phyloP scores from a whole-genome alignment of 1,140 invertebrate genomes.

The Lordiphosa clarofinis region DNA sequence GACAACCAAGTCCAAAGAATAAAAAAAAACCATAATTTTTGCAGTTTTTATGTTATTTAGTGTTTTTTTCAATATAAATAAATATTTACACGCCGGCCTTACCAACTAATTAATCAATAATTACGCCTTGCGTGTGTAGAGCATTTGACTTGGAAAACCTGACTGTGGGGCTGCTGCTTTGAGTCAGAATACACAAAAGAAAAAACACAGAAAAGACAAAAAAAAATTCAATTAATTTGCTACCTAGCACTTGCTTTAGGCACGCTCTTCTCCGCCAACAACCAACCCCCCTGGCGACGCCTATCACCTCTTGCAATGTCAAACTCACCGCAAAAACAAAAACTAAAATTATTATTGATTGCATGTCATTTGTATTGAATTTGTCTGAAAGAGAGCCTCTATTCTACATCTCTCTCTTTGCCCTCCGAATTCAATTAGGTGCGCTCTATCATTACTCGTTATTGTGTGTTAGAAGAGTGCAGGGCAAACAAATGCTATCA shows the following conservation, averaged over 20 bases:
- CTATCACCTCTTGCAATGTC: constrained; percentile 42
- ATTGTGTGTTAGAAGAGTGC: constrained; percentile 39
- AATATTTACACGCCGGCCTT: constrained; percentile 11
- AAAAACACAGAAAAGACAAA: background rate
- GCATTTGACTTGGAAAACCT: background rate
- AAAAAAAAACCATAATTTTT: background rate
- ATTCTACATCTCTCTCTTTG: constrained; percentile 7
- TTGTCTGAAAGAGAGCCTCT: constrained; percentile 18
- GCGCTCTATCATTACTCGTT: constrained; percentile 41
- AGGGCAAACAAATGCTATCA: constrained; percentile 32
- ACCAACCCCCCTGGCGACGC: background rate
- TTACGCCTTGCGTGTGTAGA: constrained; percentile 45
- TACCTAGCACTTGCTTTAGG: constrained; percentile 32
- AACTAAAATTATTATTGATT: constrained; percentile 61
- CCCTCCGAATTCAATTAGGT: constrained; percentile 60
- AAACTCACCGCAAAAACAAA: constrained; percentile 26
- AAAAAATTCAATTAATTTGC: constrained; percentile 40
- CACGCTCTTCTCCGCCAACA: background rate
- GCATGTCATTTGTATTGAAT: constrained; percentile 61
- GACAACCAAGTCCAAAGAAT: too few relatives aligned
- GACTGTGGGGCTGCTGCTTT: background rate
- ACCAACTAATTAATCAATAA: constrained; percentile 68
- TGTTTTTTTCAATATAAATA: constrained; percentile 18
- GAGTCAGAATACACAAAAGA: background rate
- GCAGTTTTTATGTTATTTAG: background rate